Conservation (phyloP, 2,113 vertebrate genomes). For the Dipodomys ordii region DNA sequence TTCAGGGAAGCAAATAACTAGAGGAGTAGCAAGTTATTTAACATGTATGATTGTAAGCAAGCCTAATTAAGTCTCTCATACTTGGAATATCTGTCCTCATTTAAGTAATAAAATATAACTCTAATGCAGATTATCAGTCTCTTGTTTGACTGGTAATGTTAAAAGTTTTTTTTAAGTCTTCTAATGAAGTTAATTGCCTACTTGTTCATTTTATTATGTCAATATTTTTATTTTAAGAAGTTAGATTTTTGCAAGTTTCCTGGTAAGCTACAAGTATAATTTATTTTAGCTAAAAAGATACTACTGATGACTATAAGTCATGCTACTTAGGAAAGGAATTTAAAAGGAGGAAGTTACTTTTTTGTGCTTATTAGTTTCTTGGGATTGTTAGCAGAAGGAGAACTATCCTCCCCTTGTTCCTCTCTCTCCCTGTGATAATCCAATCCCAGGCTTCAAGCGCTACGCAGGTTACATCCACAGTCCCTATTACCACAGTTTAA, state of each 20-base stretch:
- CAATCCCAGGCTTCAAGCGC: neutral
- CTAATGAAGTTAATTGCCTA: slow-evolving; percentile 15
- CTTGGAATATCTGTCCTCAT: neutral
- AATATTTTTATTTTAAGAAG: slow-evolving; percentile 47
- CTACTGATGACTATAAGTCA: neutral
- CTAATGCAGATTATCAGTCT: neutral
- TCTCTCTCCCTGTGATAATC: too few species aligned
- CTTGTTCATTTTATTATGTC: neutral
- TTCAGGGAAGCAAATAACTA: too few species aligned
- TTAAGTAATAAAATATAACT: too few species aligned
- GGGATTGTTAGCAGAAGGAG: neutral
- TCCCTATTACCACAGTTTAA: too few species aligned
- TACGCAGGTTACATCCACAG: too few species aligned
- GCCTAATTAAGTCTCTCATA: too few species aligned
- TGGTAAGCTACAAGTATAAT: slow-evolving; percentile 39
- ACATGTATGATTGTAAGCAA: neutral
- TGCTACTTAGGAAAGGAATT: slow-evolving; percentile 31
- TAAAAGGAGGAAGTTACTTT: neutral
- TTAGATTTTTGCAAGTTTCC: slow-evolving; percentile 27
- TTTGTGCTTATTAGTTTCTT: neutral
- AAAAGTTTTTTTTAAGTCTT: neutral
- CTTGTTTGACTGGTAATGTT: neutral
- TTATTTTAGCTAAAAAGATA: slow-evolving; percentile 19
- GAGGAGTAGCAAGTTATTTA: neutral
- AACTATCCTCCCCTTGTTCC: neutral